Conservation (phyloP, 2,888 invertebrate species). For the Agrotis exclamationis region DNA sequence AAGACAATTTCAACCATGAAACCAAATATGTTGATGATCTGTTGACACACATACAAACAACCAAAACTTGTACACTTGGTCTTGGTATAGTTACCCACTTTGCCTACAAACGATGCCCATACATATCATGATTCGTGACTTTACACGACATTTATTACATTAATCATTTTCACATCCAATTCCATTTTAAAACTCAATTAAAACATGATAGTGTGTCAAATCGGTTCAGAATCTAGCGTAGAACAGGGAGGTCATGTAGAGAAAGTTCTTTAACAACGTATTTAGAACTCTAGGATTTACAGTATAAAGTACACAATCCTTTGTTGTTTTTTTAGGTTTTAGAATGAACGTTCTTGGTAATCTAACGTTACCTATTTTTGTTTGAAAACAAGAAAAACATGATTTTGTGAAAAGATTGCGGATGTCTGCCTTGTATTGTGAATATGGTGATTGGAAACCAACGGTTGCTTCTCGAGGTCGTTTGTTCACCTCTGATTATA, state of each 20-base stretch:
- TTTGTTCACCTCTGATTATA: slow-evolving; percentile 78
- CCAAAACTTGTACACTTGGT: slow-evolving; percentile 13
- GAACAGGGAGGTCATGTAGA: slow-evolving; percentile 57
- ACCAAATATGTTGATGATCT: background rate
- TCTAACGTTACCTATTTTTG: slow-evolving; percentile 71
- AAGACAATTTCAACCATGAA: background rate
- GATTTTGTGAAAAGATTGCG: slow-evolving; percentile 77
- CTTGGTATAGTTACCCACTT: slow-evolving; percentile 31
- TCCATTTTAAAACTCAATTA: slow-evolving; percentile 55
- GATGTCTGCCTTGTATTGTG: slow-evolving; percentile 75
- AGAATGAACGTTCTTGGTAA: slow-evolving; percentile 44
- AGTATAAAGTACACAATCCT: slow-evolving; percentile 34
- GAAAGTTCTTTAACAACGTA: slow-evolving; percentile 15
- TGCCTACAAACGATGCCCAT: slow-evolving; percentile 14
- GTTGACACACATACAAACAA: slow-evolving; percentile 20
- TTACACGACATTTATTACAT: slow-evolving; percentile 35
- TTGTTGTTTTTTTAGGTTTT: slow-evolving; percentile 23
- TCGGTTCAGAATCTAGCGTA: slow-evolving; percentile 49
- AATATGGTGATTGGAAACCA: slow-evolving; percentile 77
- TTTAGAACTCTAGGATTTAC: slow-evolving; percentile 5
- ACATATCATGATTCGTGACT: slow-evolving; percentile 44
- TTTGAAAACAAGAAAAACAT: slow-evolving; percentile 79
- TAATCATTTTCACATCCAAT: slow-evolving; percentile 49
- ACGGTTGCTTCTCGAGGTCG: slow-evolving; percentile 81
- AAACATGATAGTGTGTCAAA: slow-evolving; percentile 61